These are phyloP conservation scores for Erpobdella octoculata DNA, from an alignment of 2,888 invertebrate species.

Conservation along the genomic window DNA sequence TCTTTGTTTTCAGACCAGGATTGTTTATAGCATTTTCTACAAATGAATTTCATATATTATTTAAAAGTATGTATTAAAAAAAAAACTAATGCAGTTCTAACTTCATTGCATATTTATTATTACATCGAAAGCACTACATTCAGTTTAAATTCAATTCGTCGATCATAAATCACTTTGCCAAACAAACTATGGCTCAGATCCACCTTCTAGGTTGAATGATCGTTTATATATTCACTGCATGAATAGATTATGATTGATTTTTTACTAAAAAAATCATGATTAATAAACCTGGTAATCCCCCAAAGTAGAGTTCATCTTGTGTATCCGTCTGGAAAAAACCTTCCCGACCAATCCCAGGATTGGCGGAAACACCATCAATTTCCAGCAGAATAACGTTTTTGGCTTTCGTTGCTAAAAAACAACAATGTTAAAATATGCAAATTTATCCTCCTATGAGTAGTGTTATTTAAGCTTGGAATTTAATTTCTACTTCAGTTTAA, in stretches of 20 bases:
- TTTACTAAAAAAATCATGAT: too few species aligned
- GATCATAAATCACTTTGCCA: not conserved
- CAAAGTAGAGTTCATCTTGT: constrained; percentile 76
- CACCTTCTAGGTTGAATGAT: too few species aligned
- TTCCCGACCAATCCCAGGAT: constrained; percentile 64
- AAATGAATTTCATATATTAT: too few species aligned
- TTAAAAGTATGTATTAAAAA: too few species aligned
- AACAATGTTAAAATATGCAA: not conserved
- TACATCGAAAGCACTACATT: not conserved
- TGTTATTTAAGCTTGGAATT: too few species aligned
- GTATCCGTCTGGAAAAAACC: constrained; percentile 68
- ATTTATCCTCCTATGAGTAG: too few species aligned
- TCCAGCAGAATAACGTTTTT: constrained; percentile 79
- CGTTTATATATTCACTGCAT: too few species aligned
- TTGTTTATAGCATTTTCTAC: not conserved
- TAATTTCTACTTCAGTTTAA: too few species aligned
- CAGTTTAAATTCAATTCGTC: not conserved
- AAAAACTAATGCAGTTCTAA: too few species aligned
- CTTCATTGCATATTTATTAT: not conserved
- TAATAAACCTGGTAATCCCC: constrained; percentile 74
- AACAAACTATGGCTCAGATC: too few species aligned
- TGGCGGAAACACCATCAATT: constrained; percentile 68
- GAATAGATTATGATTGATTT: too few species aligned
- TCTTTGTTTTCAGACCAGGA: constrained; percentile 64
- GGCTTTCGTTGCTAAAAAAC: constrained; percentile 61